phyloP scores from a whole-genome alignment of 2,797 vertebrate genomes.

The Anguilla obscura region DNA sequence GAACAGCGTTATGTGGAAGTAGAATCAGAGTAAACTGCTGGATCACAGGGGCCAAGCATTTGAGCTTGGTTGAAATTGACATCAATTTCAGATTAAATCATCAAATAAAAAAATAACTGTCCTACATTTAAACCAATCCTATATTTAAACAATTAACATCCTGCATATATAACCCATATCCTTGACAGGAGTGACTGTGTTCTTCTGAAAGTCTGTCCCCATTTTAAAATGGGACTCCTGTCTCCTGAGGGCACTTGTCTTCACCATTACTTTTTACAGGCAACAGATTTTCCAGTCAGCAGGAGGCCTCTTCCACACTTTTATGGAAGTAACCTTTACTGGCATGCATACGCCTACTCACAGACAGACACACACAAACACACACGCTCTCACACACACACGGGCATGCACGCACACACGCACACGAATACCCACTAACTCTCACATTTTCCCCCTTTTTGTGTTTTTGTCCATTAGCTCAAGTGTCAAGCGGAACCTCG shows the following conservation, averaged over 20 bases:
- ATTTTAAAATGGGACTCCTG: background rate
- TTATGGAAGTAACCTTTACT: background rate
- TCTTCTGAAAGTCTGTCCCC: background rate
- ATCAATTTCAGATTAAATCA: background rate
- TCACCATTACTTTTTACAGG: background rate
- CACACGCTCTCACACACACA: slow-evolving; percentile 29
- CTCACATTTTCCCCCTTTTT: slow-evolving; percentile 18
- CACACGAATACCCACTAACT: slow-evolving; percentile 12
- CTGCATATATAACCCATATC: too few species aligned
- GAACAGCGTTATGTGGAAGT: background rate
- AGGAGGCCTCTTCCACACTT: background rate
- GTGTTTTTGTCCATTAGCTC: slow-evolving; percentile 70
- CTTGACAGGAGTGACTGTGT: too few species aligned
- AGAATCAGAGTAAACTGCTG: background rate
- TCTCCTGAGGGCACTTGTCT: background rate
- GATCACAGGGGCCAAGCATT: background rate
- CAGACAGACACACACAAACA: slow-evolving; percentile 26
- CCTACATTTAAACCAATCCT: too few species aligned
- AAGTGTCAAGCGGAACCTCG: slow-evolving; percentile 86
- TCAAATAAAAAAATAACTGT: background rate
- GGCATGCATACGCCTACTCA: slow-evolving; percentile 10
- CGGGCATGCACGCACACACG: background rate
- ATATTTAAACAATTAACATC: too few species aligned
- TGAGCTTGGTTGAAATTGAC: background rate
- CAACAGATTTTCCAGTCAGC: background rate